phyloP scores from a whole-genome alignment of 2,113 vertebrate species.

The Nesoenas mayeri region DNA sequence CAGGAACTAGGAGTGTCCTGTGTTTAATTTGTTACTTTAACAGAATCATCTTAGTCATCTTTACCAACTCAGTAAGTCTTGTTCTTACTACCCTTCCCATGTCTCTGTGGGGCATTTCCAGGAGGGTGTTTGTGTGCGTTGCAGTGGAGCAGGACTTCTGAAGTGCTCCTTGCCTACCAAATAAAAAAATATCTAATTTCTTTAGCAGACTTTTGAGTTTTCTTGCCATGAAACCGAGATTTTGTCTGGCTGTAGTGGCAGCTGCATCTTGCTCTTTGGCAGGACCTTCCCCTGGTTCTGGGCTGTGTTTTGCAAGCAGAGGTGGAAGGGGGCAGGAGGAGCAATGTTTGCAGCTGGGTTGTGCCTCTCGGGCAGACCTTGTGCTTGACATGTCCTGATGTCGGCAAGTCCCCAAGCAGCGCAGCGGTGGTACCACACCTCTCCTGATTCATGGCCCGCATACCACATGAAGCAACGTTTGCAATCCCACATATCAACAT shows the following conservation, averaged over 20 bases:
- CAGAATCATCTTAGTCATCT: slow-evolving; percentile 25
- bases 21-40: neutral
- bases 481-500: neutral
- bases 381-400: neutral
- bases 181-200: neutral
- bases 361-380: neutral
- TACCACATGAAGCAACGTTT: neutral
- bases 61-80: neutral
- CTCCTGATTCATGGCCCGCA: neutral
- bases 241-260: neutral
- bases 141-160: neutral
- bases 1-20: slow-evolving; percentile 32
- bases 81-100: neutral
- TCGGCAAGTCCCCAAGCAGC: fast-evolving
- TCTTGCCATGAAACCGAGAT: neutral
- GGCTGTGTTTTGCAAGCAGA: neutral
- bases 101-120: neutral
- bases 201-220: neutral
- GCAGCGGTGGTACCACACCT: neutral
- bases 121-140: neutral
- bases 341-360: neutral
- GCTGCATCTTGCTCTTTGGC: neutral
- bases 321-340: neutral
- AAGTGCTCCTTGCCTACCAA: neutral
- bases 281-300: neutral